These are phyloP conservation scores for Neomicropteryx cornuta DNA, from an alignment of 1,140 invertebrate genomes.

Conservation along the genomic window DNA sequence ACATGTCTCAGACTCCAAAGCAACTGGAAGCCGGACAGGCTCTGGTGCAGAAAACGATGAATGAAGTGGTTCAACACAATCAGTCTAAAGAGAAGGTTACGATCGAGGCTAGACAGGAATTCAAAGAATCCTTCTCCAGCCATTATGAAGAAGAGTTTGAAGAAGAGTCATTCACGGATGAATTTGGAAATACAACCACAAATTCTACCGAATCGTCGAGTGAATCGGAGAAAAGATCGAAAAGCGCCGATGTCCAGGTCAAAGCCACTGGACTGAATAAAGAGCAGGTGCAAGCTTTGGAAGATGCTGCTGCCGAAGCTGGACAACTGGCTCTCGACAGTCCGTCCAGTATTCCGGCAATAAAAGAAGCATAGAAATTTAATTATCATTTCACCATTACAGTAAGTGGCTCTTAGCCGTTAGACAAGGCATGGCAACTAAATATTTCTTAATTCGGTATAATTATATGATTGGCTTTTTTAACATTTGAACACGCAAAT, in stretches of 20 bases:
- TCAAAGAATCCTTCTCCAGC: conserved; percentile 31
- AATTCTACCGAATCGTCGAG: conserved; percentile 34
- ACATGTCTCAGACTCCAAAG: conserved; percentile 2
- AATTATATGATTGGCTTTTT: too few species aligned
- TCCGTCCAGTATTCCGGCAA: too few species aligned
- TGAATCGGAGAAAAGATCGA: conserved; percentile 34
- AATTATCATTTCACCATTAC: too few species aligned
- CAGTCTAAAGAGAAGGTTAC: conserved; percentile 29
- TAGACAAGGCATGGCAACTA: too few species aligned
- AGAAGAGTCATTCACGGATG: conserved; percentile 35
- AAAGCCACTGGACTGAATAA: conserved; percentile 35
- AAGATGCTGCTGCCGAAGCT: conserved; percentile 37
- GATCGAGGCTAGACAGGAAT: conserved; percentile 37
- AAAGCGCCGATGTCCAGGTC: conserved; percentile 35
- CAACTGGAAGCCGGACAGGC: conserved; percentile 26
- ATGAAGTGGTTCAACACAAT: conserved; percentile 30
- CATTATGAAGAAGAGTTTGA: conserved; percentile 38
- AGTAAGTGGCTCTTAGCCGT: not conserved
- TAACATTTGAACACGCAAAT: too few species aligned
- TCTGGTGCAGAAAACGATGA: conserved; percentile 36
- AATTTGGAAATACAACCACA: conserved; percentile 33
- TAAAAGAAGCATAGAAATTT: too few species aligned
- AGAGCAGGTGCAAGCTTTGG: conserved; percentile 34
- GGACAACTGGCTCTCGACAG: conserved; percentile 32
- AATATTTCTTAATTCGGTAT: too few species aligned